Evolutionary conservation across 2,113 vertebrate species (phyloP).

Genomic region (Myrmecobius fasciatus): DNA sequence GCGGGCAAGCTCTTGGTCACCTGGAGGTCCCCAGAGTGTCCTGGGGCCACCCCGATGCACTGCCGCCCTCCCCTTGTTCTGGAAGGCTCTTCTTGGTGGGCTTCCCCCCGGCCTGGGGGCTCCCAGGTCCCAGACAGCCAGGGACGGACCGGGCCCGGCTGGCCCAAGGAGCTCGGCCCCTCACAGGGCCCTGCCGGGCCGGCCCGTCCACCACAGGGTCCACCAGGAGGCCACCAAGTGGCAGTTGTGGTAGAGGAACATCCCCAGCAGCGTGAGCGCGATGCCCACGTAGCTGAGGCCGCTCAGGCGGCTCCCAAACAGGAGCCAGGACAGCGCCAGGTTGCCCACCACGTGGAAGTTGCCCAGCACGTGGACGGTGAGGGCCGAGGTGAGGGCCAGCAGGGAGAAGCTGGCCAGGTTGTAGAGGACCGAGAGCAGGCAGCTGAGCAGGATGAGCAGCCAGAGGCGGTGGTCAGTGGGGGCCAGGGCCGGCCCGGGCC

Average conservation of each 20-base stretch:
- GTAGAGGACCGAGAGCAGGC: constrained; percentile 95
- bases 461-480: constrained; percentile 89
- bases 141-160: background rate
- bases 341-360: constrained; percentile 96
- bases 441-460: constrained; percentile 95
- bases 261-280: constrained; percentile 90
- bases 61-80: background rate
- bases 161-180: background rate
- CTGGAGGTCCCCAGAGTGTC: background rate
- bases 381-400: constrained; percentile 95
- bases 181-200: constrained; percentile 64
- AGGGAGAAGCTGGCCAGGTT: constrained; percentile 96
- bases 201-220: constrained; percentile 52
- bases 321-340: constrained; percentile 91
- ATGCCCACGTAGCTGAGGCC: constrained; percentile 93
- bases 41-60: background rate
- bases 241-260: constrained; percentile 96
- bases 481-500: constrained; percentile 84
- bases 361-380: constrained; percentile 96
- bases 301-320: constrained; percentile 91
- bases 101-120: background rate
- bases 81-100: background rate
- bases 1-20: background rate
- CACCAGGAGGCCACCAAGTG: constrained; percentile 88
- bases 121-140: background rate